phyloP scores from a whole-genome alignment of 1,140 invertebrate species.

The Agrilus planipennis region DNA sequence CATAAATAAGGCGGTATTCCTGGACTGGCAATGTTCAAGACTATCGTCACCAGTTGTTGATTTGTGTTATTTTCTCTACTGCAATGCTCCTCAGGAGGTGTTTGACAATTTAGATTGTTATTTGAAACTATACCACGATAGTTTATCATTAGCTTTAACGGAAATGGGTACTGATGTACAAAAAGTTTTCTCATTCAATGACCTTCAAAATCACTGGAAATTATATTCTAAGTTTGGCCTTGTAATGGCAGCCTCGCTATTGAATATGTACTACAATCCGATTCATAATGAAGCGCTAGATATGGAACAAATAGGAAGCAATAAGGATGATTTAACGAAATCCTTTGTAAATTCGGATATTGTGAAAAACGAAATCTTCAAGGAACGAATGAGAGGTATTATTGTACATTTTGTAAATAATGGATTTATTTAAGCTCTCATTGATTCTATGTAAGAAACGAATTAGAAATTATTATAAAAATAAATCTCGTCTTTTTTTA shows the following conservation, averaged over 20 bases:
- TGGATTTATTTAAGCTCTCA: background rate
- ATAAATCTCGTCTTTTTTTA: too few species aligned
- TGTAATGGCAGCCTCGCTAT: background rate
- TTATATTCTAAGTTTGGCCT: background rate
- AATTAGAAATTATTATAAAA: too few species aligned
- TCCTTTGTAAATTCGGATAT: background rate
- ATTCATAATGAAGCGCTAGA: background rate
- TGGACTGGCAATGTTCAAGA: slow-evolving; percentile 43
- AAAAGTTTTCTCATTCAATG: background rate
- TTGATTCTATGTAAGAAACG: too few species aligned
- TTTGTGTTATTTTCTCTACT: slow-evolving; percentile 42
- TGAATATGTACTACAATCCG: background rate
- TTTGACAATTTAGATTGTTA: slow-evolving; percentile 36
- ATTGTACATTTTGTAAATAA: background rate
- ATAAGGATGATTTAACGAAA: background rate
- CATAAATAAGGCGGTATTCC: too few species aligned
- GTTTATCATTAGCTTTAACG: slow-evolving; percentile 27
- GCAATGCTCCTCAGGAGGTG: slow-evolving; percentile 37
- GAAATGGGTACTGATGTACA: background rate
- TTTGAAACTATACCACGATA: slow-evolving; percentile 41
- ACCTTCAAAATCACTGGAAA: background rate
- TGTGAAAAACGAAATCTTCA: background rate
- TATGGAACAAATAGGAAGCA: background rate
- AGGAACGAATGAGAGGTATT: background rate
- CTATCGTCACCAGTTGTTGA: slow-evolving; percentile 43